Evolutionary conservation across 2,888 invertebrate species (phyloP), one percentile per base, ranked within the genome.

Genomic region (Orchestes rusci): DNA sequence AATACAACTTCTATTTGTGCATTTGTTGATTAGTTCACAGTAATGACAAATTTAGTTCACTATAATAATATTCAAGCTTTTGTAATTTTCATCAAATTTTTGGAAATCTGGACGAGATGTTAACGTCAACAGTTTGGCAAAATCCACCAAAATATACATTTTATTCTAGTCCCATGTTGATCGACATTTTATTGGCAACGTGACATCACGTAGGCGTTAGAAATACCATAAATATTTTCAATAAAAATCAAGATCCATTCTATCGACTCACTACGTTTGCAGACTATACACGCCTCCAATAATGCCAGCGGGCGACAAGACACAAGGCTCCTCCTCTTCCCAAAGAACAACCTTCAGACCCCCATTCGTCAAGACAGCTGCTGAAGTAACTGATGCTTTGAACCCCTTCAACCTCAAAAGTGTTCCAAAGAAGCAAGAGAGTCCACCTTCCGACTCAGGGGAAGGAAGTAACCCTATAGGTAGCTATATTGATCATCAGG

Each of bases 361-460:
- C 28, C 84, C 85, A 4, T 84, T 84, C 80, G 83, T 84, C 38
- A 83, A 82, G 60, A 80, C 77, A 50, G 74, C 73, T 13, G 73
- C 71, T 7, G 69, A 70, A 63, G 43, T 29, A 3, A 16, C 42
- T 16, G 48, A 39, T 20, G 29, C 51, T 4, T 20, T 41, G 3
- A 50, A 47, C 17, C 42, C 47, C 3, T 45, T 45, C 16, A 51
- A 43, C 16, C 35, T 48, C 16, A 48, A 76, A 37, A 50, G 43
- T 16, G 42, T 45, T 3, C 50, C 55, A 12, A 52, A 45, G 39
- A 57, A 62, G 41, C 47, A 59, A 35, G 59, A 58, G 37, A 59
- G 57, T 43, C 56, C 51, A 35, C 52, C 53, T 28, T 52, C 47
- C 16, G 44, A 49, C 23, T 15, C 41, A 12, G 34, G 36, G 2